Conservation (phyloP, 2,113 vertebrate species). For the Scytalopus superciliaris region DNA sequence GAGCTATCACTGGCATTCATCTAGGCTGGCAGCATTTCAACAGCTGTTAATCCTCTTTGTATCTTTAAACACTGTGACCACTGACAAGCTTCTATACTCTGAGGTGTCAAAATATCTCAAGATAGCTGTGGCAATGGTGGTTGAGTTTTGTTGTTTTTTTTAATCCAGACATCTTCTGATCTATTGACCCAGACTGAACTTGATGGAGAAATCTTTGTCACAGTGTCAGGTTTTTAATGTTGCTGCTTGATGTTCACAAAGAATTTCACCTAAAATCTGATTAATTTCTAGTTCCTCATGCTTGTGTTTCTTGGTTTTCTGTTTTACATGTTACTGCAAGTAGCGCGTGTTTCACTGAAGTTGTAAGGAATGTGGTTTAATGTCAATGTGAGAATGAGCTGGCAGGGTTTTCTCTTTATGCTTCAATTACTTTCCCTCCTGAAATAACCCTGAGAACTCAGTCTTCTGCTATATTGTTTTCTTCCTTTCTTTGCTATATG, state of each 20-base stretch:
- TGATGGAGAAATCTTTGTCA: background rate
- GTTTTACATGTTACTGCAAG: conserved; percentile 13
- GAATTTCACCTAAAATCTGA: background rate
- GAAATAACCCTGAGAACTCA: conserved; percentile 33
- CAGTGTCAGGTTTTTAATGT: background rate
- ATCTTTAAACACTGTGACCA: conserved; percentile 36
- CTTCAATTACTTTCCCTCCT: conserved; percentile 41
- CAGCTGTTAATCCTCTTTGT: conserved; percentile 64
- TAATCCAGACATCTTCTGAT: background rate
- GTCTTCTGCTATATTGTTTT: background rate
- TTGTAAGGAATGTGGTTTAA: conserved; percentile 37
- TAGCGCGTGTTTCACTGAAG: background rate
- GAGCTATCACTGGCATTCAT: conserved; percentile 2
- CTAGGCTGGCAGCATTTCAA: conserved; percentile 45
- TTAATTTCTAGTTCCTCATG: background rate
- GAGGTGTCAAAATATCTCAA: conserved; percentile 19
- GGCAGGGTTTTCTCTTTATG: conserved; percentile 30
- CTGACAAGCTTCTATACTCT: conserved; percentile 23
- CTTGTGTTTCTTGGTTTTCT: background rate
- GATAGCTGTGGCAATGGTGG: background rate
- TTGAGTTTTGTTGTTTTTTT: background rate
- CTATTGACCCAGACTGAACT: background rate
- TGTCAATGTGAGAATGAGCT: conserved; percentile 48
- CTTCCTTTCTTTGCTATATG: background rate
- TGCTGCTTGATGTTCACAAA: background rate